These are phyloP conservation scores for Astropecten irregularis DNA, from an alignment of 53 echinoderm and acorn worm species.

Conservation along the genomic window DNA sequence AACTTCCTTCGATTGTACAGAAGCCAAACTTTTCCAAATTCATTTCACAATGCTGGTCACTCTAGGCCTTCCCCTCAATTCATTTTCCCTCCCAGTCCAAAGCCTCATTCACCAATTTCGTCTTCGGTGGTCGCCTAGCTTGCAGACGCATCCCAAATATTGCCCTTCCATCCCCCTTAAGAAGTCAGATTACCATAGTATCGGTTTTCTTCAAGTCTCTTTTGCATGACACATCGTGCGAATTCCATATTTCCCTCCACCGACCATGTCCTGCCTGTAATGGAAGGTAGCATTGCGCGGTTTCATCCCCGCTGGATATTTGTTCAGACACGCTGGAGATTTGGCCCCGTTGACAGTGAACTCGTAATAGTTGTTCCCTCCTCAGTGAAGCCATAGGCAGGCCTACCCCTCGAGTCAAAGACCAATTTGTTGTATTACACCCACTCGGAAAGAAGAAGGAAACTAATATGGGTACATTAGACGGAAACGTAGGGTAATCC, in stretches of 20 bases:
- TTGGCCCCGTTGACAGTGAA: conserved; percentile 16
- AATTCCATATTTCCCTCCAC: background rate
- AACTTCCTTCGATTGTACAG: too few relatives aligned
- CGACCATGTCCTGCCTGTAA: too few relatives aligned
- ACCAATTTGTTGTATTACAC: too few relatives aligned
- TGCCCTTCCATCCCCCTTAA: conserved; percentile 32
- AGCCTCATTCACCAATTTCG: background rate
- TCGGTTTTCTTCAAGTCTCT: background rate
- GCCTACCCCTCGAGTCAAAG: background rate
- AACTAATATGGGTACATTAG: too few relatives aligned
- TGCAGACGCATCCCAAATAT: conserved; percentile 35
- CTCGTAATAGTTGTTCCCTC: conserved; percentile 24
- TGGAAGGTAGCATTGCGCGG: conserved; percentile 4
- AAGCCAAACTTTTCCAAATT: too few relatives aligned
- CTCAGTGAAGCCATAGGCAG: background rate
- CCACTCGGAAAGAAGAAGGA: too few relatives aligned
- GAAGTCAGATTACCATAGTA: conserved; percentile 23
- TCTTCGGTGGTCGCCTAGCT: conserved; percentile 49
- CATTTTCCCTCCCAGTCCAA: background rate
- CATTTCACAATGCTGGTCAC: too few relatives aligned
- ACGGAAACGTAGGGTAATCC: too few relatives aligned
- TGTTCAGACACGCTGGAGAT: conserved; percentile 33
- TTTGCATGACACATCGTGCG: too few relatives aligned
- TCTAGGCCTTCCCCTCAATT: too few relatives aligned
- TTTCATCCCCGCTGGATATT: conserved; percentile 38